Base-by-base conservation (phyloP, 2,113 vertebrate genomes). In the Melanerpes aurifrons region DNA sequence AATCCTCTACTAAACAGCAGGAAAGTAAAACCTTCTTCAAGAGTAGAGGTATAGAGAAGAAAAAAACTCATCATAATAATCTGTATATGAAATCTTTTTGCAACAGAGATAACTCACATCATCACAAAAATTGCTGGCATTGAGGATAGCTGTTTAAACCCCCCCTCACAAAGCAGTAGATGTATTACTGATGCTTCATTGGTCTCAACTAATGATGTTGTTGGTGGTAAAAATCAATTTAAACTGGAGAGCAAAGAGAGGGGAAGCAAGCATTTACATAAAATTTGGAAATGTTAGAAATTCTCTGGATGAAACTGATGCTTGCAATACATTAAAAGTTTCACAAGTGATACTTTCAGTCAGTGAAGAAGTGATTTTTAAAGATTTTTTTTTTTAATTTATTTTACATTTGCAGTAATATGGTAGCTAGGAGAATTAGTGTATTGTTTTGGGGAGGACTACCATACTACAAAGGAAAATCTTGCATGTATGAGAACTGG, bases 1-100 rank as follows among this genome's bases (percentile, higher is more conserved):
- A 93, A 94, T 91, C 22, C 40, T 61, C 45, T 77, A 7, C 86
- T 94, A 83, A 96, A 96, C 45, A 75, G 45, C 50, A 90, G 59
- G 53, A 8, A 82, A 84, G 35, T 72, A 59, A 90, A 90, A 29
- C 59, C 59, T 80, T 64, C 59, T 86, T 88, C 50, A 78, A 54
- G 54, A 88, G 64, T 2, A 72, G 57, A 84, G 13, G 16, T 57
- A 61, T 10, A 80, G 29, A 64, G 24, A 64, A 82, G 35, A 56
- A 91, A 79, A 73, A 10, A 7, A 0, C 2, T 2, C 32, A 45
- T 19, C 25, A 20, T 12, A 67, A 1, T 74, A 75, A 70, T 53
- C 59, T 24, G 62, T 76, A 26, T 47, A 16, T 67, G 67, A 94
- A 92, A 71, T 58, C 24, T 76, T 91, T 92, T 85, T 81, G 17